phyloP scores from a whole-genome alignment of 2,888 invertebrate genomes.

The Eucera pruinosa region DNA sequence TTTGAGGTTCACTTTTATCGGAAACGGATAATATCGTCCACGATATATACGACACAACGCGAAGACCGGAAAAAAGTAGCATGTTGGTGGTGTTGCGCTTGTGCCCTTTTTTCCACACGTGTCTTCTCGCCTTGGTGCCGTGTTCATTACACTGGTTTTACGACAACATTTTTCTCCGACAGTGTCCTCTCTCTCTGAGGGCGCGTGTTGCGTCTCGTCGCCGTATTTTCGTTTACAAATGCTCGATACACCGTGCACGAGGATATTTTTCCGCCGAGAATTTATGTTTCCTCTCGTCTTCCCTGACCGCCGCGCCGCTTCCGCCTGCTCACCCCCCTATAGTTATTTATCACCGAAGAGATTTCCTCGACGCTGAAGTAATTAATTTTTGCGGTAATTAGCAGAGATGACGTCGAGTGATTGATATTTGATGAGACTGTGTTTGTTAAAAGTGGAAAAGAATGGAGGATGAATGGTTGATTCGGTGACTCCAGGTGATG shows the following conservation, averaged over 20 bases:
- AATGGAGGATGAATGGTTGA: background rate
- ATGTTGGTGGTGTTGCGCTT: background rate
- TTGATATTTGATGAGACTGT: background rate
- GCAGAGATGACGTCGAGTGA: background rate
- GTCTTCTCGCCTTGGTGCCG: constrained; percentile 39
- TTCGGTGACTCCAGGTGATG: background rate
- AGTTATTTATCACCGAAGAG: constrained; percentile 16
- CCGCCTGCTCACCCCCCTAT: background rate
- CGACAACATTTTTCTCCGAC: constrained; percentile 59
- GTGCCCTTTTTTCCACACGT: constrained; percentile 14
- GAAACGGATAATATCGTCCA: constrained; percentile 66
- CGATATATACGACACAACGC: constrained; percentile 51
- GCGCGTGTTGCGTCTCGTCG: constrained; percentile 23
- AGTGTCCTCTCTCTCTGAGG: constrained; percentile 23
- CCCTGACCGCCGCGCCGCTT: background rate
- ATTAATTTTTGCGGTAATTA: constrained; percentile 24
- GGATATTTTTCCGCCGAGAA: constrained; percentile 33
- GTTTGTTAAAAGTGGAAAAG: no score
- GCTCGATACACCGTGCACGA: constrained; percentile 27
- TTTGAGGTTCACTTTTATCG: constrained; percentile 67
- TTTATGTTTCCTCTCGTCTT: constrained; percentile 37
- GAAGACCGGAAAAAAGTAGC: constrained; percentile 15
- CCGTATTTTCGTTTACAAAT: constrained; percentile 54
- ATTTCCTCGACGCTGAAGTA: background rate
- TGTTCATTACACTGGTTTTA: constrained; percentile 67